phyloP scores from a whole-genome alignment of 2,888 invertebrate species.

The Luperina testacea region DNA sequence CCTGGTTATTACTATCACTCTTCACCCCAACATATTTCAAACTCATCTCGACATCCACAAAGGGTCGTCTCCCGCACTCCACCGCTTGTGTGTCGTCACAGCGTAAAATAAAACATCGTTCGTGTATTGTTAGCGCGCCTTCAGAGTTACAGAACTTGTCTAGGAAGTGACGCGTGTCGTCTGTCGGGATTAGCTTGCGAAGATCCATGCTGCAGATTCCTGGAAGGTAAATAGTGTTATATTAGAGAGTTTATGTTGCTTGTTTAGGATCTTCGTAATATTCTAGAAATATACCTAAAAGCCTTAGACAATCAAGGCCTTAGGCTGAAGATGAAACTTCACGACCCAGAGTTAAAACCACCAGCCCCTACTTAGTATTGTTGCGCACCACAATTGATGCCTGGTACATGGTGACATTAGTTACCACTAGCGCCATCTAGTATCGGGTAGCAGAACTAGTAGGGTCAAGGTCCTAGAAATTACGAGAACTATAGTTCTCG shows the following conservation, averaged over 20 bases:
- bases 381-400: no score
- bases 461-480: no score
- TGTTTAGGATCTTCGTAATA: background rate
- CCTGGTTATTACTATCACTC: slow-evolving; percentile 64
- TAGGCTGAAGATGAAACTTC: no score
- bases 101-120: slow-evolving; percentile 82
- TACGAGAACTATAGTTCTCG: no score
- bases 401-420: no score
- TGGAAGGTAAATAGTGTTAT: slow-evolving; percentile 56
- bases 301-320: background rate
- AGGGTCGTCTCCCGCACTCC: slow-evolving; percentile 75
- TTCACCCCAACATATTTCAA: slow-evolving; percentile 81
- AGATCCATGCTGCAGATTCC: slow-evolving; percentile 89
- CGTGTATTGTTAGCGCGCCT: slow-evolving; percentile 81
- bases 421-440: no score
- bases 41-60: slow-evolving; percentile 87
- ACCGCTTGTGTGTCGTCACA: slow-evolving; percentile 67
- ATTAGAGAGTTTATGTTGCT: background rate
- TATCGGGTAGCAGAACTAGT: no score
- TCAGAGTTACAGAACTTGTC: slow-evolving; percentile 79
- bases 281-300: background rate
- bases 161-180: slow-evolving; percentile 80
- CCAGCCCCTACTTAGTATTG: no score
- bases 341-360: no score
- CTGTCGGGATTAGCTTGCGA: slow-evolving; percentile 85